Evolutionary conservation across 1,140 invertebrate genomes (phyloP), one percentile per base, ranked within the genome.

Genomic region (Idris sp.): DNA sequence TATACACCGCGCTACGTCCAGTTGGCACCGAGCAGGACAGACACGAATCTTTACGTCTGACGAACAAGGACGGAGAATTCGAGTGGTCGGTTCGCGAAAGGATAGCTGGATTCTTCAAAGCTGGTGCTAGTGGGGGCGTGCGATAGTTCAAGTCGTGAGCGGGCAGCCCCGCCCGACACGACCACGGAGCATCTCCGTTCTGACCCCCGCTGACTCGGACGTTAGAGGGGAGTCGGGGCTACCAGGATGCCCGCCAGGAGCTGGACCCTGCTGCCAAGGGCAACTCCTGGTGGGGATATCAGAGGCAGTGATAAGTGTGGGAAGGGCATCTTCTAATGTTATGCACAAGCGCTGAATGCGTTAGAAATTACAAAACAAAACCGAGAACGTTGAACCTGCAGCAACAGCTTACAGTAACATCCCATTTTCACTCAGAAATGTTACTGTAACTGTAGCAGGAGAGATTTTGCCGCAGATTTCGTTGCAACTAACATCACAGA

Each of bases 121-220:
- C 79, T 85, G 84, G 83, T 86, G 84, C 83, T 85, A 85, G 85
- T 85, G 86, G 85, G 86, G 86, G 86, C 86, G 86, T 87, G 86
- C 83, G 86, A 87, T 87, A 87, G 86, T 87, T 87, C 86, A 87
- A 87, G 85, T 87, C 86, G 86, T 87, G 86, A 87, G 85, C 81
- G 82, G 80, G 80, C 84, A 85, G 86, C 86, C 86, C 86, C 86
- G 85, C 86, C 86, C 86, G 86, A 87, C 86, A 86, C 85, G 84
- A 87, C 83, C 84, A 82, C 78, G 84, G 84, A 85, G 84, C 84
- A 86, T 86, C 84, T 86, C 79, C 84, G 83, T 79, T 83, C 80
- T 86, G 84, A 86, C 84, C 84, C 84, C 84, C 84, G 83, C 84
- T 86, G 84, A 85, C 83, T 84, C 73, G 72, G 74, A 49, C 65